phyloP scores from a whole-genome alignment of 2,797 vertebrate genomes.

The Sebastiscus tertius region DNA sequence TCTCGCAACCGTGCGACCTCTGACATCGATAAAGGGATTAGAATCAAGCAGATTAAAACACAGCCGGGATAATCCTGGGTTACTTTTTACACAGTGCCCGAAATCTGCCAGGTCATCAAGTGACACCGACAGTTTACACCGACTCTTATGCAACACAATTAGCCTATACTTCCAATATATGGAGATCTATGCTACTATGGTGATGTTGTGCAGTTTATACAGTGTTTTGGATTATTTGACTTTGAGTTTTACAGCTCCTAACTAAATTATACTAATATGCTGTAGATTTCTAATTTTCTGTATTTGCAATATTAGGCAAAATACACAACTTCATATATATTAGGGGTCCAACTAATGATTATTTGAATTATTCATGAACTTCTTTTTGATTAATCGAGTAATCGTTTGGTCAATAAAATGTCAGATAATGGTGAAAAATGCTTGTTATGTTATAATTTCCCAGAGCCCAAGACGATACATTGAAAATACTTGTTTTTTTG shows the following conservation, averaged over 20 bases:
- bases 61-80: slow-evolving; percentile 57
- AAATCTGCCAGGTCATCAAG: slow-evolving; percentile 70
- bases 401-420: background rate
- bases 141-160: background rate
- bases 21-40: slow-evolving; percentile 67
- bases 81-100: slow-evolving; percentile 37
- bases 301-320: background rate
- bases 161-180: background rate
- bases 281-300: background rate
- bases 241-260: background rate
- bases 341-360: background rate
- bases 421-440: too few species aligned
- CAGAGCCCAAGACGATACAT: too few species aligned
- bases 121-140: slow-evolving; percentile 26
- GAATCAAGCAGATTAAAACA: slow-evolving; percentile 66
- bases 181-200: too few species aligned
- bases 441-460: too few species aligned
- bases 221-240: background rate
- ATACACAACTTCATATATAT: background rate
- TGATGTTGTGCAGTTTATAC: background rate
- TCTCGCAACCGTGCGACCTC: slow-evolving; percentile 5
- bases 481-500: background rate
- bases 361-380: background rate
- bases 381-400: background rate
- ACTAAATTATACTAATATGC: background rate